Evolutionary conservation across 2,113 vertebrate genomes (phyloP), one percentile per base, ranked within the genome.

Genomic region (Mus pahari): DNA sequence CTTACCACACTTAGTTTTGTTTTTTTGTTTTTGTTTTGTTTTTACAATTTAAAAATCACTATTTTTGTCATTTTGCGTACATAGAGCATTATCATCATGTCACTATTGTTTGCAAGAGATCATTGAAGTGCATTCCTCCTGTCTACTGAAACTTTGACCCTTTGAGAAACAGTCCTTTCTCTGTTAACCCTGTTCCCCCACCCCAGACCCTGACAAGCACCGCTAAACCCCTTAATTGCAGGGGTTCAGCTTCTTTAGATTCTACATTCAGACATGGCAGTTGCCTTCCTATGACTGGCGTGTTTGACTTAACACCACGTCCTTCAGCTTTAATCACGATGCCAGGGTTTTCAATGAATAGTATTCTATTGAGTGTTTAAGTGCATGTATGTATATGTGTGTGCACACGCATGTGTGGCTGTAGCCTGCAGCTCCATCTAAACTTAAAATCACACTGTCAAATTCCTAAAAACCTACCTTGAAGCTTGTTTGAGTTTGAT

Each of bases 401-500:
- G 9, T 31, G n/a, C 12, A 4, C 3, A 7, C 5, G 9, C 12
- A 26, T 31, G 14, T 28, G 7, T 31, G 60, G 24, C 26, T 68
- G 9, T 28, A 33, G 28, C 62, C 75, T 88, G 5, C 81, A 87
- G 68, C 78, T 92, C 45, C 64, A 77, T 39, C 33, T 81, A 89
- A 71, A 86, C 50, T 70, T 70, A 78, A 62, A 93, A 74, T 90
- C 31, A 62, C 86, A 82, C 91, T 86, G 68, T 77, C 45, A 66
- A 58, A 81, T 92, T 79, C 6, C n/a, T 60, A 75, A 97, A 97
- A 62, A 90, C 20, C 71, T 92, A 60, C 60, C 58, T 20, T 91
- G 31, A 48, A 13, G 66, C 70, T 92, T 31, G n/a, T 78, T 89
- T 92, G 36, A 82, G 62, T 79, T 86, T 89, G 48, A 3, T 55